Percentiles rank a stretch among this genome's conserved stretches.
Evolutionary conservation across 2,797 vertebrate species (phyloP).

Genomic region (Crypturellus tataupa): DNA sequence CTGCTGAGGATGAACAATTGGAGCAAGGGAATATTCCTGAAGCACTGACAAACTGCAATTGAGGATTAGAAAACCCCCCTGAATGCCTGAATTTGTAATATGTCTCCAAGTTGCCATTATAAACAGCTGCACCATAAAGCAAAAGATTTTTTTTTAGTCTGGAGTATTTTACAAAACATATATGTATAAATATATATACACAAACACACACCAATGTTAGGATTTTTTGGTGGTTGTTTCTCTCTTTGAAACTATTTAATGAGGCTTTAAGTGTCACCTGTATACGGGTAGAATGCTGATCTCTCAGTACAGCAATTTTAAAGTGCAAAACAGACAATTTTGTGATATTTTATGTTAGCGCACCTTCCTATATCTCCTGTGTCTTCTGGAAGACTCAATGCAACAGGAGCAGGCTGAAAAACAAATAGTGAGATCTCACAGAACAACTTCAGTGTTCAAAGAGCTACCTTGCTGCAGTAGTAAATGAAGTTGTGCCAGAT

Average conservation of each 20-base stretch:
- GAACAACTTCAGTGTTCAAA: neutral
- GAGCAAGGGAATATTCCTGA: conserved; percentile 65
- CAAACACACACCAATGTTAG: too few species aligned
- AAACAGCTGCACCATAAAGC: conserved; percentile 32
- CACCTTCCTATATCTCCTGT: neutral
- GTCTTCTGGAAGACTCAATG: neutral
- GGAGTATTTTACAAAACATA: neutral
- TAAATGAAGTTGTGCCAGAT: neutral
- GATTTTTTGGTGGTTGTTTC: too few species aligned
- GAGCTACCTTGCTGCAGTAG: neutral
- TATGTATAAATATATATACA: too few species aligned
- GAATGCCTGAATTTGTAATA: conserved; percentile 67
- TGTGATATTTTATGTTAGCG: neutral
- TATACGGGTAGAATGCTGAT: neutral
- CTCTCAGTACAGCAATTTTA: neutral
- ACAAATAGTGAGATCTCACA: neutral
- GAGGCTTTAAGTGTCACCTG: neutral
- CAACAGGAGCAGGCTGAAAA: neutral
- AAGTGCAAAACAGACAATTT: neutral
- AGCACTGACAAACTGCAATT: conserved; percentile 63
- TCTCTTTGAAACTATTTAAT: neutral
- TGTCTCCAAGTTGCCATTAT: conserved; percentile 32
- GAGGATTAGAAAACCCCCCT: conserved; percentile 68
- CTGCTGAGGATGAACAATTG: conserved; percentile 71
- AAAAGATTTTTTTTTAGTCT: neutral